Evolutionary conservation across 2,888 invertebrate genomes (phyloP).

Genomic region (Brenthis hecate): DNA sequence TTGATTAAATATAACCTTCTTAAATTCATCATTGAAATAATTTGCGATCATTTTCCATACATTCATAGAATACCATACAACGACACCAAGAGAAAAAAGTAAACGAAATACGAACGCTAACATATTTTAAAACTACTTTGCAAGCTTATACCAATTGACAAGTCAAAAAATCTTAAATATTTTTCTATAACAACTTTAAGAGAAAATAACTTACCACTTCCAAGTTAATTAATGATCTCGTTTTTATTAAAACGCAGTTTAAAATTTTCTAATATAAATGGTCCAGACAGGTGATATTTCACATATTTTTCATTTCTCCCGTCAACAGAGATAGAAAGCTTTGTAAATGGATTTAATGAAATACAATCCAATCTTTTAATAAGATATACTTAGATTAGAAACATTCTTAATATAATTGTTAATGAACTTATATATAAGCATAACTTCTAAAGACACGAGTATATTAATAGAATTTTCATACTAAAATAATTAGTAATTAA

Average conservation of each 20-base stretch:
- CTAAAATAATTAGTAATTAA: too few species aligned
- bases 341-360: slow-evolving; percentile 22
- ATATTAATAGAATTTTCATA: too few species aligned
- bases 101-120: slow-evolving; percentile 84
- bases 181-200: too few species aligned
- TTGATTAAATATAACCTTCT: slow-evolving; percentile 80
- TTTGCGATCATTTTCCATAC: slow-evolving; percentile 88
- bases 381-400: slow-evolving; percentile 12
- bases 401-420: slow-evolving; percentile 4
- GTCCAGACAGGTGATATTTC: slow-evolving; percentile 5
- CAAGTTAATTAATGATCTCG: too few species aligned
- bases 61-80: slow-evolving; percentile 87
- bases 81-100: slow-evolving; percentile 84
- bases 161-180: neutral
- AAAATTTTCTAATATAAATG: slow-evolving; percentile 1
- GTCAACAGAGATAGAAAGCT: slow-evolving; percentile 26
- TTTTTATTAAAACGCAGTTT: neutral
- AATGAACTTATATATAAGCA: neutral
- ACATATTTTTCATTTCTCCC: slow-evolving; percentile 25
- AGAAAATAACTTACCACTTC: too few species aligned
- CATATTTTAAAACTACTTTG: slow-evolving; percentile 66
- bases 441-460: neutral
- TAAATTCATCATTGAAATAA: slow-evolving; percentile 88
- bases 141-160: neutral
- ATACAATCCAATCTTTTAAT: slow-evolving; percentile 17